Percentiles rank a stretch among this genome's conserved stretches.
Conservation (phyloP, 2,888 invertebrate genomes). For the Lithosia quadra region DNA sequence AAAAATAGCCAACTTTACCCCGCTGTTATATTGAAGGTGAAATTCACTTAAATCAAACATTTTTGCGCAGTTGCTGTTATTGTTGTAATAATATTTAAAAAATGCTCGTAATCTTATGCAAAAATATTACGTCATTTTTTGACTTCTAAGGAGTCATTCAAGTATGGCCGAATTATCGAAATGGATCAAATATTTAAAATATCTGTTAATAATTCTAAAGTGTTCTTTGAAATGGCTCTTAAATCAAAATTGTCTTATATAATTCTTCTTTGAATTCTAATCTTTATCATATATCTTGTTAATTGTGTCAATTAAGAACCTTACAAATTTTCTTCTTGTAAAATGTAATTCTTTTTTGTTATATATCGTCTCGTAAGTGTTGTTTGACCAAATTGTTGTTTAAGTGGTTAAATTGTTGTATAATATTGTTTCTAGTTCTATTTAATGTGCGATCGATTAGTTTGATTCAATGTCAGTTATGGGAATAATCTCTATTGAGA, state of each 20-base stretch:
- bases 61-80: background rate
- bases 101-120: background rate
- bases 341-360: conserved; percentile 41
- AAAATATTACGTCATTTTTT: background rate
- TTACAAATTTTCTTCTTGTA: conserved; percentile 56
- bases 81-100: conserved; percentile 1
- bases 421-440: conserved; percentile 66
- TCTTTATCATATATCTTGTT: conserved; percentile 49
- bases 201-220: background rate
- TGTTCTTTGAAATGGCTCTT: conserved; percentile 3
- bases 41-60: background rate
- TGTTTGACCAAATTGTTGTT: conserved; percentile 78
- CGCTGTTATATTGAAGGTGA: background rate
- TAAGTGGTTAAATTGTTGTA: conserved; percentile 66
- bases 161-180: conserved; percentile 15
- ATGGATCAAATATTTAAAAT: conserved; percentile 12
- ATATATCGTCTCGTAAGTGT: conserved; percentile 67
- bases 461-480: conserved; percentile 24
- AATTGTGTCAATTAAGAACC: conserved; percentile 68
- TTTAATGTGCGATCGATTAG: conserved; percentile 36
- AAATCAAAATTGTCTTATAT: conserved; percentile 8
- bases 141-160: background rate
- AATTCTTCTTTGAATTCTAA: conserved; percentile 18
- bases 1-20: background rate
- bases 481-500: conserved; percentile 6